phyloP scores from a whole-genome alignment of 2,888 invertebrate genomes.

The Noctuana brunneofusca region DNA sequence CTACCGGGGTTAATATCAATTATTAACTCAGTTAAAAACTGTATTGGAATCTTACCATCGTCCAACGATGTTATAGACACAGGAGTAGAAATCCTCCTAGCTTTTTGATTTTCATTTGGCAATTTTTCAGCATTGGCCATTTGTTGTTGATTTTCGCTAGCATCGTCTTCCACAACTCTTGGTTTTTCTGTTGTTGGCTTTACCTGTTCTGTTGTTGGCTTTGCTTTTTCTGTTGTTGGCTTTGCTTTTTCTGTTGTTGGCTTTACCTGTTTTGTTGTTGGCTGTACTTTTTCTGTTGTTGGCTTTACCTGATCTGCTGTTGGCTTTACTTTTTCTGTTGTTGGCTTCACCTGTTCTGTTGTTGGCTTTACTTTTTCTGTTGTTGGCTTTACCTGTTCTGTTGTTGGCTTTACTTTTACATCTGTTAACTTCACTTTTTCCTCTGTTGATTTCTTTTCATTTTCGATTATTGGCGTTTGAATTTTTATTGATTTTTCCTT shows the following conservation, averaged over 20 bases:
- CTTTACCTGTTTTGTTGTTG: background rate
- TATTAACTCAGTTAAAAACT: no score
- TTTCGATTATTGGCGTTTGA: background rate
- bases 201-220: background rate
- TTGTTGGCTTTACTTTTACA: background rate
- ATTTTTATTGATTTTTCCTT: background rate
- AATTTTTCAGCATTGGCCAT: background rate
- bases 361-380: background rate
- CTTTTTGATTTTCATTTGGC: background rate
- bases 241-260: background rate
- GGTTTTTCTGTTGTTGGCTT: background rate
- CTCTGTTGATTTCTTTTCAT: background rate
- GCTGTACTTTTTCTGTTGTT: background rate
- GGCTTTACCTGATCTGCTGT: no score
- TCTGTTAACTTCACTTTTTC: background rate
- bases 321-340: no score
- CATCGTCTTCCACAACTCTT: background rate
- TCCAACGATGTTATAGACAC: slow-evolving; percentile 35
- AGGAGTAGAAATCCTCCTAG: slow-evolving; percentile 8
- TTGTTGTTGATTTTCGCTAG: background rate
- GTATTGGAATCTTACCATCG: slow-evolving; percentile 43
- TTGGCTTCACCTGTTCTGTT: no score
- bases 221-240: no score
- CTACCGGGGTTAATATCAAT: no score
- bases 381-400: background rate